A percentile compares a stretch with the other conserved stretches of the same genome.
Evolutionary conservation across 92 coral and sea anemone species (phyloP).

Genomic region (Porites rus): DNA sequence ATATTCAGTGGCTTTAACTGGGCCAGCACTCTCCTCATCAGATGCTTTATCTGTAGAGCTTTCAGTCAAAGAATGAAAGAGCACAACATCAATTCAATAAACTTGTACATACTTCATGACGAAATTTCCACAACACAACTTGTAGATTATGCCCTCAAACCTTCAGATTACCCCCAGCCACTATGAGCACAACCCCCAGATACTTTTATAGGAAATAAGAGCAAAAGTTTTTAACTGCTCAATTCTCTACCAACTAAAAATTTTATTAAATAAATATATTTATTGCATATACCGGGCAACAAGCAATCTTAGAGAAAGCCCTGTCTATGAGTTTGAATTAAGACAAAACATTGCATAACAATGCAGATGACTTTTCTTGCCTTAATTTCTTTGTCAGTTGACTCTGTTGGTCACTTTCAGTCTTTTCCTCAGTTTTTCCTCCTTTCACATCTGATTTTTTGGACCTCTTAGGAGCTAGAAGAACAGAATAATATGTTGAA

Average conservation of each 20-base stretch:
- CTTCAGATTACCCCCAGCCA: background rate
- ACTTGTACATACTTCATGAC: background rate
- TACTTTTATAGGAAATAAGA: too few relatives aligned
- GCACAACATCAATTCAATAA: background rate
- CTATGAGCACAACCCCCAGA: too few relatives aligned
- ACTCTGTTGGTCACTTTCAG: constrained; percentile 34
- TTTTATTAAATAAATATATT: too few relatives aligned
- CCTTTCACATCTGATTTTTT: constrained; percentile 57
- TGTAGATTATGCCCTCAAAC: too few relatives aligned
- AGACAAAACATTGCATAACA: background rate
- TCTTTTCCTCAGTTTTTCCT: constrained; percentile 33
- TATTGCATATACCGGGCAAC: too few relatives aligned
- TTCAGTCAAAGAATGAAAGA: background rate
- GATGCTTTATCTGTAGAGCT: constrained; percentile 21
- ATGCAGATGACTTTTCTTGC: constrained; percentile 1
- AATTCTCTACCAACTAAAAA: too few relatives aligned
- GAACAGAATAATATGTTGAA: background rate
- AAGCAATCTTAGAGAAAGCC: too few relatives aligned
- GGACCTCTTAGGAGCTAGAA: constrained; percentile 64
- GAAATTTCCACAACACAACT: too few relatives aligned
- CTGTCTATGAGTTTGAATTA: background rate
- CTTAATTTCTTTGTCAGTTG: constrained; percentile 37
- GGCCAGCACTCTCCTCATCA: background rate
- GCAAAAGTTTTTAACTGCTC: too few relatives aligned
- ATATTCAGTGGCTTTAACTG: constrained; percentile 84